Evolutionary conservation across 2,797 vertebrate genomes (phyloP).

Genomic region (Gastrophryne carolinensis): DNA sequence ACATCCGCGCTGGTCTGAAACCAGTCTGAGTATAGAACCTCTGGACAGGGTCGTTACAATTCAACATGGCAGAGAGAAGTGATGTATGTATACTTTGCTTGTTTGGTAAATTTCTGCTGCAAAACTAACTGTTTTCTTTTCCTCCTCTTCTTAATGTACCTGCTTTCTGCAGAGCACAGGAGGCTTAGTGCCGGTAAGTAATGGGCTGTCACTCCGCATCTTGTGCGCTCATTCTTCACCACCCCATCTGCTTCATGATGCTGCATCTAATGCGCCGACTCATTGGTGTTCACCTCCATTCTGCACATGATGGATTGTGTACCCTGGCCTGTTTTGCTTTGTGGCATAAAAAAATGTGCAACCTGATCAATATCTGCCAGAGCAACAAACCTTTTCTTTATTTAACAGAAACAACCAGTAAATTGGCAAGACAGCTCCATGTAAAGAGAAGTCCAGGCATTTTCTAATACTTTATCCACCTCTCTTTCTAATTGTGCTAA

Average conservation of each 20-base stretch:
- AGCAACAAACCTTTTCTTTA: not conserved
- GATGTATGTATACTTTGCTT: not conserved
- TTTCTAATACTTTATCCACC: too few relatives aligned
- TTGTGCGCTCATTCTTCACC: conserved; percentile 53
- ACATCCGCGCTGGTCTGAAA: too few relatives aligned
- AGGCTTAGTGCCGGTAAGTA: conserved; percentile 69
- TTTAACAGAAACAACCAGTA: too few relatives aligned
- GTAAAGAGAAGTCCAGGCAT: too few relatives aligned
- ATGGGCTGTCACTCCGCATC: conserved; percentile 31
- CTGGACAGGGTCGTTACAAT: not conserved
- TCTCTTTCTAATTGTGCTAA: too few relatives aligned
- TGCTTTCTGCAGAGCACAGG: conserved; percentile 70
- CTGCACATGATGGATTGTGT: conserved; percentile 13
- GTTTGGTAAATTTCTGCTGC: not conserved
- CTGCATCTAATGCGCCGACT: conserved; percentile 29
- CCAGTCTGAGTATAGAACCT: not conserved
- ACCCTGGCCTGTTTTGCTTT: not conserved
- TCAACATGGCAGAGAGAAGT: not conserved
- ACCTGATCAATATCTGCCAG: not conserved
- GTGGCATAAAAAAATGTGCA: not conserved
- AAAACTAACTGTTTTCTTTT: conserved; percentile 7
- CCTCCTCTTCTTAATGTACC: conserved; percentile 21
- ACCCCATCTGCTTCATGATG: conserved; percentile 51
- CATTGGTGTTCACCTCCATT: conserved; percentile 17
- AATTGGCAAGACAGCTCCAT: too few relatives aligned